Evolutionary conservation across 2,888 invertebrate genomes (phyloP).

Genomic region (Ophion costatus): DNA sequence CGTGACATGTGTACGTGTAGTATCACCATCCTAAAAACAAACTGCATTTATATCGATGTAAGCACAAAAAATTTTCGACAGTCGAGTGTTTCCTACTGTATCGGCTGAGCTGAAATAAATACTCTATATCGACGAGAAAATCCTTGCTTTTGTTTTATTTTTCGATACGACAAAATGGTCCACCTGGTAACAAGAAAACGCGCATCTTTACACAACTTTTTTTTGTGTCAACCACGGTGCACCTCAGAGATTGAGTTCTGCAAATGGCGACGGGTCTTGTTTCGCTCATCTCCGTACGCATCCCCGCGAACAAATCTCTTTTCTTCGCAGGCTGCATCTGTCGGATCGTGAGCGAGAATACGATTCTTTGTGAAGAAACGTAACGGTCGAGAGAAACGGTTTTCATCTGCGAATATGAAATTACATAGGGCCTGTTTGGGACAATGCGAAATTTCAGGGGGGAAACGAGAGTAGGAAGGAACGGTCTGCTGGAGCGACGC

Average conservation of each 20-base stretch:
- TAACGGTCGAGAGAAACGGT: constrained; percentile 14
- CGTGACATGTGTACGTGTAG: neutral
- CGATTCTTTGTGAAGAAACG: neutral
- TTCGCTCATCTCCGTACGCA: neutral
- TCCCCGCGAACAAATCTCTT: neutral
- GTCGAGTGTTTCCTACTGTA: neutral
- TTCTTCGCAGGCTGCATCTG: neutral
- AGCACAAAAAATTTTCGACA: neutral
- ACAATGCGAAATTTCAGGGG: neutral
- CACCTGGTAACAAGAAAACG: no score
- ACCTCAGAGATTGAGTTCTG: neutral
- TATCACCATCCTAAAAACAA: neutral
- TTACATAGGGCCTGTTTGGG: constrained; percentile 39
- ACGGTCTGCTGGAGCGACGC: no score
- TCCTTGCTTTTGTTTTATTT: neutral
- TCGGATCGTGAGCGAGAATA: neutral
- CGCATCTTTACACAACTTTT: neutral
- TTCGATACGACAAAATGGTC: neutral
- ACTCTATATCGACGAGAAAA: neutral
- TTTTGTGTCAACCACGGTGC: neutral
- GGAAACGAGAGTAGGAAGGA: neutral
- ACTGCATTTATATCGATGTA: neutral
- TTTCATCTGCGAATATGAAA: constrained; percentile 43
- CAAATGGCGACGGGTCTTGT: neutral
- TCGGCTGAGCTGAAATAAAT: neutral